These are phyloP conservation scores for Carettochelys insculpta DNA, from an alignment of 2,113 vertebrate genomes.

Conservation along the genomic window DNA sequence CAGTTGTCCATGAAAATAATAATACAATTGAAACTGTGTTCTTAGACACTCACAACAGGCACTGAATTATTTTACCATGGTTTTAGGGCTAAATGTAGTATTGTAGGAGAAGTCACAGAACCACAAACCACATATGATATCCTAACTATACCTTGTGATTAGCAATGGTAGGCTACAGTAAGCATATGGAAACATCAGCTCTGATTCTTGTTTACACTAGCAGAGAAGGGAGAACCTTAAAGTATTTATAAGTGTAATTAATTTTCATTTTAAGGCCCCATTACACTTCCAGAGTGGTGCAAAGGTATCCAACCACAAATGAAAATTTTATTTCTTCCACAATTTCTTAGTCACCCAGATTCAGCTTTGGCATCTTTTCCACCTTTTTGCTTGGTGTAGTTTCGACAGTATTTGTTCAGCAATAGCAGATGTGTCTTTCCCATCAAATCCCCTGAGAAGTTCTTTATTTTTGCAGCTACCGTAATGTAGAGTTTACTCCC, in stretches of 20 bases:
- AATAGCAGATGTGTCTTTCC: too few species aligned
- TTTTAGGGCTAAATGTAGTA: neutral
- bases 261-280: neutral
- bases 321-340: neutral
- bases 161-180: neutral
- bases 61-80: neutral
- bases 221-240: neutral
- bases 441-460: too few species aligned
- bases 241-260: neutral
- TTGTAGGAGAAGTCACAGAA: neutral
- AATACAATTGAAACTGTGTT: neutral
- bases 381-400: too few species aligned
- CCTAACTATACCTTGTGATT: neutral
- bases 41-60: neutral
- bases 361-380: neutral
- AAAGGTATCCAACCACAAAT: neutral
- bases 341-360: neutral
- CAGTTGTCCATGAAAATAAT: neutral
- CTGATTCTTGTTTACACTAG: neutral
- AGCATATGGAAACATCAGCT: neutral
- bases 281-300: neutral
- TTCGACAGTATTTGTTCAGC: too few species aligned
- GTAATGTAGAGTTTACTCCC: too few species aligned
- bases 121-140: neutral
- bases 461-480: too few species aligned